phyloP scores from a whole-genome alignment of 2,797 vertebrate genomes.

The Smutsia gigantea region DNA sequence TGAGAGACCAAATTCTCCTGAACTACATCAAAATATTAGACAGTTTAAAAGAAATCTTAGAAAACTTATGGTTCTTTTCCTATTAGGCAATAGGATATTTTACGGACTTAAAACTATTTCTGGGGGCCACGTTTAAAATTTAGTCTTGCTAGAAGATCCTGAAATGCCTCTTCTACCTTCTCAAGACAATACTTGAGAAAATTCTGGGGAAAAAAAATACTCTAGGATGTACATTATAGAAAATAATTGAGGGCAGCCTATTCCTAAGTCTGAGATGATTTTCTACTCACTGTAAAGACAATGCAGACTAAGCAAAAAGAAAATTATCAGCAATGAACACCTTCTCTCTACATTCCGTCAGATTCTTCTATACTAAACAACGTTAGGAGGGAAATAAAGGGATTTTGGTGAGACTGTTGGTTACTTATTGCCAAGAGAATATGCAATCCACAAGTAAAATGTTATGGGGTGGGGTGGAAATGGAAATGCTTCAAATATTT shows the following conservation, averaged over 20 bases:
- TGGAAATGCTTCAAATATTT: background rate
- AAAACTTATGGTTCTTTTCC: background rate
- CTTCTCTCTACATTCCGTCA: background rate
- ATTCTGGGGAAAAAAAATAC: background rate
- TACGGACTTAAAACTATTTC: background rate
- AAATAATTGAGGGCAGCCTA: background rate
- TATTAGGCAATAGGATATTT: background rate
- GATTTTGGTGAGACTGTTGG: background rate
- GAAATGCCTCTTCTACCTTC: background rate
- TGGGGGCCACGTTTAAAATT: background rate
- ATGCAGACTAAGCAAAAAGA: background rate
- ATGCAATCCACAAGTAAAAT: background rate
- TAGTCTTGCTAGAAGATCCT: background rate
- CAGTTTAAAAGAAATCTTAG: background rate
- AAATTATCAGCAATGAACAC: background rate
- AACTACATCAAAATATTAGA: conserved; percentile 9
- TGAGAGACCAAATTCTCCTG: background rate
- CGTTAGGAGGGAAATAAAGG: background rate
- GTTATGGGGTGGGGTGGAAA: fast-evolving
- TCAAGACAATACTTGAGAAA: background rate
- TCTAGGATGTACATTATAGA: background rate
- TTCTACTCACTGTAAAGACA: background rate
- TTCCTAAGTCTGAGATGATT: background rate
- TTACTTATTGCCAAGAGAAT: background rate
- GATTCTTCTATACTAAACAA: background rate